Evolutionary conservation across 30 jellyfish, hydroid and myxozoan species (phyloP).

Genomic region (Aurelia aurita): DNA sequence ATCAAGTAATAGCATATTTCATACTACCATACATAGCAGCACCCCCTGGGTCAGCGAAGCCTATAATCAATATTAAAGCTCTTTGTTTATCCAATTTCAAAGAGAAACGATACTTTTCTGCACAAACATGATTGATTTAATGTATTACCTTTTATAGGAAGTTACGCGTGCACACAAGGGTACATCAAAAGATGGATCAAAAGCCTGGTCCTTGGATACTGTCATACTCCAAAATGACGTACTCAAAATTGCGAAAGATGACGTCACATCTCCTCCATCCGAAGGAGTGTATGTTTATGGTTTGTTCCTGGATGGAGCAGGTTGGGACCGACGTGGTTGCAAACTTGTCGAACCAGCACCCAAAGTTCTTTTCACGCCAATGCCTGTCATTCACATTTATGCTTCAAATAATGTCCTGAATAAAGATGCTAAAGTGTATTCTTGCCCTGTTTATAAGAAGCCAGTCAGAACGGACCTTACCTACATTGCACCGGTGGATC

Average conservation of each 20-base stretch:
- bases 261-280: conserved; percentile 80
- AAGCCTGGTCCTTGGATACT: conserved; percentile 83
- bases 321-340: conserved; percentile 92
- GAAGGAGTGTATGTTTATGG: conserved; percentile 92
- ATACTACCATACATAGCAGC: too few relatives aligned
- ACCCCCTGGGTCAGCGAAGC: too few relatives aligned
- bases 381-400: conserved; percentile 86
- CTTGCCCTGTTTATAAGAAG: conserved; percentile 83
- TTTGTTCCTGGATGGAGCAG: conserved; percentile 87
- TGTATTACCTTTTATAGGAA: conserved; percentile 38
- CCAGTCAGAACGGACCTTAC: conserved; percentile 87
- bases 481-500: conserved; percentile 79
- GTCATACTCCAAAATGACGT: conserved; percentile 85
- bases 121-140: too few relatives aligned
- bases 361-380: conserved; percentile 84
- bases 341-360: conserved; percentile 82
- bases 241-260: conserved; percentile 72
- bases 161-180: conserved; percentile 94
- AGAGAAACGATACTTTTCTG: too few relatives aligned
- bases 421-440: conserved; percentile 60
- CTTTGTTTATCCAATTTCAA: too few relatives aligned
- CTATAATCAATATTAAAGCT: too few relatives aligned
- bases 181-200: conserved; percentile 52
- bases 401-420: conserved; percentile 58
- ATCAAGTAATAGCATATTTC: too few relatives aligned